Base-by-base conservation (phyloP, 1,140 invertebrate species). In the Pseudomyrmex cubaensis region DNA sequence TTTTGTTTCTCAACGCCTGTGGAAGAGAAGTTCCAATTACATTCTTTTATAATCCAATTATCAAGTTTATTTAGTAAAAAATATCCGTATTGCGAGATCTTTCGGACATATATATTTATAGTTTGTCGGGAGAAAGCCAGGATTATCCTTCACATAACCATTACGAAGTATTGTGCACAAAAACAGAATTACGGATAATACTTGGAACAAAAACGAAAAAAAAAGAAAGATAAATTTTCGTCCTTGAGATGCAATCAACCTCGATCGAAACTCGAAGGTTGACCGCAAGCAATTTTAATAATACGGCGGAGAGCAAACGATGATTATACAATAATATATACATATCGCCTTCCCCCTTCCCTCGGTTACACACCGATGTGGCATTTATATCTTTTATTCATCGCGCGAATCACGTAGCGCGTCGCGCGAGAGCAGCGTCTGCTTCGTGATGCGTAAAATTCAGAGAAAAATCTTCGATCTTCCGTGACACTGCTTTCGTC, bases 371-470 rank as follows among this genome's bases (percentile, higher is more conserved):
- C 20, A 10, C n/a, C 57, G 61, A 13, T 56, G 35, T 78, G 44
- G 67, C 35, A 56, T 80, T 80, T 70, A 3, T 48, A 70, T 70
- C 66, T 80, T 70, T 80, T 59, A 70, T 80, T 80, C 76, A 72
- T 78, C 56, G 63, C 5, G 35, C 54, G 12, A 76, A 76, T 61
- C 64, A 13, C 8, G 74, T n/a, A 25, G 44, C 15, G 5, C 54
- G 35, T 0, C 10, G 52, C 44, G 35, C 17, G 17, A 13, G 48
- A 44, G 57, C 73, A 62, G 7, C 10, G 66, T 35, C 8, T 54
- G 66, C 15, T 75, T 82, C 50, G 57, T 44, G 63, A 85, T 70
- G 64, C 85, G 75, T 86, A 61, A 82, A 85, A 74, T 44, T 73
- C 56, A 48, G 2, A 50, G 22, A 76, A 76, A 83, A 83, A 67